Base-by-base conservation (phyloP, 2,888 invertebrate genomes). In the Perizoma flavofasciatum region DNA sequence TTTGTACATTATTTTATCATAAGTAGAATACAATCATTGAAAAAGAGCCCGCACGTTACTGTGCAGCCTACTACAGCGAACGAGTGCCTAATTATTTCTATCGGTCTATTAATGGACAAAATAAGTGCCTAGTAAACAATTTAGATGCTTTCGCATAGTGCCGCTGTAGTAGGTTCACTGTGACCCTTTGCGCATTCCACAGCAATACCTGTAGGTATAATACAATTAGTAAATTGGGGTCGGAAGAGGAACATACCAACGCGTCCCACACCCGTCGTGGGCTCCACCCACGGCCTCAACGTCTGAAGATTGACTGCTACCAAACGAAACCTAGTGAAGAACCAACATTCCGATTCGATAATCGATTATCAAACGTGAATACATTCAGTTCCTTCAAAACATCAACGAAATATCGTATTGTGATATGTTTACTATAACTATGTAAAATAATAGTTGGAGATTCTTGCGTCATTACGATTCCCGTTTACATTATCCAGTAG, bases 361-460 rank as follows among this genome's bases (percentile, higher is more conserved):
- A 52, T 22, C 49, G 37, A 7, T 6, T 37, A 37, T 37, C 37
- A 43, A 43, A 47, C 49, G 34, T 11, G 49, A 49, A 43, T 49
- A 53, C 48, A 52, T 49, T 35, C 22, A 22, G 22, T 22, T 34
- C 48, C 47, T 55, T 55, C 39, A 56, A 53, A 63, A 55, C 54
- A 61, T 57, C 48, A 59, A 61, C 55, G 58, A 55, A 66, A 60
- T 65, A 60, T 58, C 22, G 51, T 59, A 58, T 59, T 63, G 67
- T 69, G 68, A 69, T 69, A 69, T 69, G 69, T 67, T 67, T 64
- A 65, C 68, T 64, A 67, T 66, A 61, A 53, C 65, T 67, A 67
- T 50, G 43, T 50, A 53, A 64, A 61, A 39, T 39, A 59, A 61
- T 50, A 58, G 45, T 48, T 37, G 49, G 32, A 49, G 53, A 50